Base-by-base conservation (phyloP, 2,797 vertebrate genomes). In the Argentina silus region DNA sequence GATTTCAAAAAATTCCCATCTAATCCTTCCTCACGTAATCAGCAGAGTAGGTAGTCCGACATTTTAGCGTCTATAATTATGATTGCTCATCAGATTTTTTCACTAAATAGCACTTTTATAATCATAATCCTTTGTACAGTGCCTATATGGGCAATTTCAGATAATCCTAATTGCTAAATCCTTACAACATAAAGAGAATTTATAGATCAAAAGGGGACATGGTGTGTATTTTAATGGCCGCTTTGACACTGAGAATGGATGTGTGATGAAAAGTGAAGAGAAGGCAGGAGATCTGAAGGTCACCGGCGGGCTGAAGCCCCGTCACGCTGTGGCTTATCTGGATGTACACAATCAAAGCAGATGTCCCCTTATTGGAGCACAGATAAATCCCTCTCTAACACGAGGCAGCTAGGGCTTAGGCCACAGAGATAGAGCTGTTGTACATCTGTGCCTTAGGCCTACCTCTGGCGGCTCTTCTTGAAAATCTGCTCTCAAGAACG, bases 281-380 rank as follows among this genome's bases (percentile, higher is more conserved):
- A 21, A 12, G 45, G 23, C 4, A 11, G 27, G n/a, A 44, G 55
- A 47, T 23, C 14, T 60, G 61, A 79, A 72, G 61, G 65, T 70
- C 72, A 71, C 64, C 56, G 70, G 63, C 36, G 36, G 47, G 44
- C 6, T 43, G 45, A 17, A 47, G 57, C 11, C 51, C 36, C 57
- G 69, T 45, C 19, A 56, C 56, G 23, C 64, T 64, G 50, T 61
- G 62, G 15, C 42, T 75, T 72, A 79, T 83, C 73, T 75, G 69
- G 14, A n/a, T 7, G 7, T 56, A 57, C 68, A 50, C 59, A 65
- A 66, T 70, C 45, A 64, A 76, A 73, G 67, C 76, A 72, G 74
- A 67, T 72, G 67, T 72, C 59, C 66, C 55, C 70, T 43, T 51
- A 21, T 48, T 15, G 21, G 65, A 12, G 36, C 64, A 6, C 7